Percentiles rank a stretch among this genome's conserved stretches.
Evolutionary conservation across 2,113 vertebrate genomes (phyloP).

Genomic region (human): DNA sequence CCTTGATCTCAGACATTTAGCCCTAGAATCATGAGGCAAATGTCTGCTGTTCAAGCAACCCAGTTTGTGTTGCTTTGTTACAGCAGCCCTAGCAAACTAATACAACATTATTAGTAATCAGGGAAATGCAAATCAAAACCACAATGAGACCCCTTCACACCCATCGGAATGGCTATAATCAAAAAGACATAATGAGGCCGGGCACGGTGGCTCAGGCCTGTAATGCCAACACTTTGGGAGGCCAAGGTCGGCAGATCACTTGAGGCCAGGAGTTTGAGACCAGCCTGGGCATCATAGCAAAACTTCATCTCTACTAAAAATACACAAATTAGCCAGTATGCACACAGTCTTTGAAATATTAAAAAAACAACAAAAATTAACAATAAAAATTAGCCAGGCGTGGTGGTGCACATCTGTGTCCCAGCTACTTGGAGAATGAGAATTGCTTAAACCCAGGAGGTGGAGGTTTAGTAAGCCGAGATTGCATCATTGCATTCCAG

Average conservation of each 20-base stretch:
- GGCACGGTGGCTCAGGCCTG: not conserved
- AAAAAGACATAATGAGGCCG: not conserved
- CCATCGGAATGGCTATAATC: not conserved
- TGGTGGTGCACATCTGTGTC: too few relatives aligned
- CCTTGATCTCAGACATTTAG: not conserved
- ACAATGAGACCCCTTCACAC: not conserved
- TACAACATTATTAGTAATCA: not conserved
- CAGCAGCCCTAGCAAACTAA: not conserved
- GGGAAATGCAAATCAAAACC: constrained; percentile 8
- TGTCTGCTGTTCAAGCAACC: not conserved
- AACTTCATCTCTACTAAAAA: not conserved
- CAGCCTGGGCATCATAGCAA: not conserved
- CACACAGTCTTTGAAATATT: too few relatives aligned
- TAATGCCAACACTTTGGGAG: not conserved
- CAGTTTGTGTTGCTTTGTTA: not conserved
- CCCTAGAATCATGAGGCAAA: not conserved
- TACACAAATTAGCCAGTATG: not conserved
- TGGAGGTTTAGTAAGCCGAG: not conserved
- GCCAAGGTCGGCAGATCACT: not conserved
- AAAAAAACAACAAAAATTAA: too few relatives aligned
- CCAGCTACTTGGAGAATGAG: not conserved
- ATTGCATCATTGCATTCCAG: not conserved
- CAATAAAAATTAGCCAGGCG: too few relatives aligned
- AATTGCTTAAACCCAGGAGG: not conserved
- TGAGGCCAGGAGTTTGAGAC: not conserved